Evolutionary conservation across 1,140 invertebrate genomes (phyloP).

Genomic region (Solenopsis invicta): DNA sequence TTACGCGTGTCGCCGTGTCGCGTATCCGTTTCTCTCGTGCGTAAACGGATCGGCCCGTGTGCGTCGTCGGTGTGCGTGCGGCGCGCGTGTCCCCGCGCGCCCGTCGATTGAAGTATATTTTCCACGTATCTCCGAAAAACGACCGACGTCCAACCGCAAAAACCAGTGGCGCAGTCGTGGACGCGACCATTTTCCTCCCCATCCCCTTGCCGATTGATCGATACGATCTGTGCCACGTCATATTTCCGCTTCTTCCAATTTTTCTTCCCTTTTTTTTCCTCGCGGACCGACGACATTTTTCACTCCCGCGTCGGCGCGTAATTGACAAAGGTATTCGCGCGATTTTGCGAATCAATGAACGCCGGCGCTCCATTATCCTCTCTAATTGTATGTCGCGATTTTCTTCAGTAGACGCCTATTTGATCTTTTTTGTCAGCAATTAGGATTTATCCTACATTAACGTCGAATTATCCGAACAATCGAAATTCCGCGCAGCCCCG

Average conservation of each 20-base stretch:
- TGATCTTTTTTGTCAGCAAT: slow-evolving; percentile 38
- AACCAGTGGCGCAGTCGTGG: slow-evolving; percentile 72
- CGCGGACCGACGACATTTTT: background rate
- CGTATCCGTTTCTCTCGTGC: background rate
- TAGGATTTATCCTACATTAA: slow-evolving; percentile 63
- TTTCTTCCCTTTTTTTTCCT: slow-evolving; percentile 12
- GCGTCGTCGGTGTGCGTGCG: background rate
- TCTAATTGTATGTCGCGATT: slow-evolving; percentile 52
- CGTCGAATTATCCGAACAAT: slow-evolving; percentile 69
- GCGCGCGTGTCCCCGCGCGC: background rate
- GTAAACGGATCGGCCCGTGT: slow-evolving; percentile 22
- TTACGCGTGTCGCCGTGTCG: background rate
- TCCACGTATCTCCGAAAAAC: slow-evolving; percentile 68
- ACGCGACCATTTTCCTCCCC: slow-evolving; percentile 42
- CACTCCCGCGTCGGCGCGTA: slow-evolving; percentile 55
- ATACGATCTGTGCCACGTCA: slow-evolving; percentile 71
- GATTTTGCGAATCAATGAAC: slow-evolving; percentile 54
- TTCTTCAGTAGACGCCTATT: background rate
- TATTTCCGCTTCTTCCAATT: slow-evolving; percentile 61
- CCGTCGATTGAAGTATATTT: slow-evolving; percentile 72
- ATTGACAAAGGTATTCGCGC: slow-evolving; percentile 71
- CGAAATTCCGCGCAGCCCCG: slow-evolving; percentile 51
- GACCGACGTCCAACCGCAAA: slow-evolving; percentile 73
- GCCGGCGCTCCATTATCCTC: slow-evolving; percentile 58
- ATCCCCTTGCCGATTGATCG: slow-evolving; percentile 57